Conservation (phyloP, 2,113 vertebrate genomes). For the Formicarius rufipectus region DNA sequence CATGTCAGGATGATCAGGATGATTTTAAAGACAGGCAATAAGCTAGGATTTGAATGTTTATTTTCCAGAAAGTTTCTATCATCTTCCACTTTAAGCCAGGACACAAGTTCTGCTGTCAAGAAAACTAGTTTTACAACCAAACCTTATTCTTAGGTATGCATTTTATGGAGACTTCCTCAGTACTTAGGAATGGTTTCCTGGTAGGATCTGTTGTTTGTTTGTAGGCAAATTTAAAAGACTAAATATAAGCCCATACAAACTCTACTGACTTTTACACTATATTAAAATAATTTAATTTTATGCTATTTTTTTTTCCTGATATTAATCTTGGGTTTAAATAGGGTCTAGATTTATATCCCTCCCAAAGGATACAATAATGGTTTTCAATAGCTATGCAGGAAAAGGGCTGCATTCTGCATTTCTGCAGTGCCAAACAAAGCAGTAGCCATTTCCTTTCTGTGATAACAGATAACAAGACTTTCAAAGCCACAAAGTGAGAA, state of each 20-base stretch:
- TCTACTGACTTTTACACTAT: not conserved
- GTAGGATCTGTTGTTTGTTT: not conserved
- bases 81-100: not conserved
- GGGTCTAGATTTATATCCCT: not conserved
- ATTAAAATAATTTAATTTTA: not conserved
- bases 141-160: not conserved
- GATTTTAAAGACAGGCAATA: not conserved
- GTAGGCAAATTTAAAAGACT: not conserved
- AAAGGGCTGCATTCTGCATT: constrained; percentile 14
- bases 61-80: not conserved
- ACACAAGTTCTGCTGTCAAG: not conserved
- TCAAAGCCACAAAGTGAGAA: constrained; percentile 36
- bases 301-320: not conserved
- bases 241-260: not conserved
- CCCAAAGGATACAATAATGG: not conserved
- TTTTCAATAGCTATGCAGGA: not conserved
- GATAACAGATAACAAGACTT: constrained; percentile 13
- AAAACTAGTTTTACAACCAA: not conserved
- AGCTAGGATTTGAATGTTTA: not conserved
- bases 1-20: not conserved
- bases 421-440: not conserved
- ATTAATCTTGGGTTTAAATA: not conserved
- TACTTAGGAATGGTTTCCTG: not conserved
- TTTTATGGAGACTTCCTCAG: not conserved
- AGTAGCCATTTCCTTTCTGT: not conserved